phyloP scores from a whole-genome alignment of 2,888 invertebrate species.

The Gibbula magus region DNA sequence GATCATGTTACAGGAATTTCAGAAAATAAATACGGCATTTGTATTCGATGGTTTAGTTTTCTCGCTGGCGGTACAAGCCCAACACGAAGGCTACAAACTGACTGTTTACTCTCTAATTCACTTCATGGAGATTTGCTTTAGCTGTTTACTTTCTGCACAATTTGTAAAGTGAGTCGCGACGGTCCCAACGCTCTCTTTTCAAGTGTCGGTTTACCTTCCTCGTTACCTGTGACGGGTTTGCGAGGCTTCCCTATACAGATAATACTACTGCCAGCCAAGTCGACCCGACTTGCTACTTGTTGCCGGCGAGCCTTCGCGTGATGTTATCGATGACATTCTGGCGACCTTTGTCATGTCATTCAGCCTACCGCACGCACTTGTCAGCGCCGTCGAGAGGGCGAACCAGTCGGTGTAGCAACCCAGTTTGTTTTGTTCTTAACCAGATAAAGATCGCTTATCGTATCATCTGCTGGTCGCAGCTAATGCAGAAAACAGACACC shows the following conservation, averaged over 20 bases:
- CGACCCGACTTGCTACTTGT: background rate
- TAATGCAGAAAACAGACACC: no score
- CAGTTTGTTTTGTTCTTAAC: background rate
- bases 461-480: no score
- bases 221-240: no score
- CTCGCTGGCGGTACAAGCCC: background rate
- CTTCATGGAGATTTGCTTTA: slow-evolving; percentile 13
- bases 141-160: slow-evolving; percentile 4
- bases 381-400: background rate
- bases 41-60: background rate
- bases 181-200: background rate
- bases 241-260: no score
- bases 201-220: no score
- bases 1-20: background rate
- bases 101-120: slow-evolving; percentile 7
- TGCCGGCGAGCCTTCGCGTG: background rate
- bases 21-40: background rate
- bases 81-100: background rate
- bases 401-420: background rate
- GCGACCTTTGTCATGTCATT: background rate
- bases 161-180: background rate
- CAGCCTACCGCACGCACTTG: background rate
- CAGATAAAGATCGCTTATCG: background rate
- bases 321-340: background rate
- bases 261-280: background rate